Conservation (phyloP, 2,113 vertebrate species). For the Chaetodon trifascialis region DNA sequence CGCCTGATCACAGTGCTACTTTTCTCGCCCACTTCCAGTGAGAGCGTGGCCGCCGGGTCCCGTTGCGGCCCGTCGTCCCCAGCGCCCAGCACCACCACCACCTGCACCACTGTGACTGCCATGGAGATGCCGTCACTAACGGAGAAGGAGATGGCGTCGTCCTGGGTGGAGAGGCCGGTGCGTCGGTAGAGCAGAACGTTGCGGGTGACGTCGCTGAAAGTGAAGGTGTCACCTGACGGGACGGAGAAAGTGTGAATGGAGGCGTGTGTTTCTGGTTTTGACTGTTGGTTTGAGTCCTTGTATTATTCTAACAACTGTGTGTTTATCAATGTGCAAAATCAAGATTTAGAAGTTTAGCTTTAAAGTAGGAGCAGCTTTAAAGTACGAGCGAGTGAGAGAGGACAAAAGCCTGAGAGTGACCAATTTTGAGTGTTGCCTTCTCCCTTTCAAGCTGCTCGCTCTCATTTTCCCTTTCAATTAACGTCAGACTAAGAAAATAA, state of each 20-base stretch:
- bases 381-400: not conserved
- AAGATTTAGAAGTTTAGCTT: not conserved
- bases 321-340: not conserved
- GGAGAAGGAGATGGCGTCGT: conserved; percentile 91
- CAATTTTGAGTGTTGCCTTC: not conserved
- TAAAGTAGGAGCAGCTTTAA: not conserved
- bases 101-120: conserved; percentile 85
- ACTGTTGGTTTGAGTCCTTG: not conserved
- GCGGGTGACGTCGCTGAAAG: conserved; percentile 89
- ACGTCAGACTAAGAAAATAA: not conserved
- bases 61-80: conserved; percentile 80
- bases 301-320: not conserved
- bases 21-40: conserved; percentile 87
- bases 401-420: not conserved
- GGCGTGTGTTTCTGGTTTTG: not conserved
- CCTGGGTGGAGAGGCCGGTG: conserved; percentile 81
- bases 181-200: conserved; percentile 90
- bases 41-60: conserved; percentile 85
- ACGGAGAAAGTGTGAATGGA: not conserved
- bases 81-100: conserved; percentile 83
- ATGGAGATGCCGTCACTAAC: conserved; percentile 90
- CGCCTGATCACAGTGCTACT: conserved; percentile 87
- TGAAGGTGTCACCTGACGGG: conserved; percentile 91
- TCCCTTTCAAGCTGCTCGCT: not conserved
- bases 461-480: not conserved